Evolutionary conservation across 2,113 vertebrate genomes (phyloP).

Genomic region (Pongo abelii): DNA sequence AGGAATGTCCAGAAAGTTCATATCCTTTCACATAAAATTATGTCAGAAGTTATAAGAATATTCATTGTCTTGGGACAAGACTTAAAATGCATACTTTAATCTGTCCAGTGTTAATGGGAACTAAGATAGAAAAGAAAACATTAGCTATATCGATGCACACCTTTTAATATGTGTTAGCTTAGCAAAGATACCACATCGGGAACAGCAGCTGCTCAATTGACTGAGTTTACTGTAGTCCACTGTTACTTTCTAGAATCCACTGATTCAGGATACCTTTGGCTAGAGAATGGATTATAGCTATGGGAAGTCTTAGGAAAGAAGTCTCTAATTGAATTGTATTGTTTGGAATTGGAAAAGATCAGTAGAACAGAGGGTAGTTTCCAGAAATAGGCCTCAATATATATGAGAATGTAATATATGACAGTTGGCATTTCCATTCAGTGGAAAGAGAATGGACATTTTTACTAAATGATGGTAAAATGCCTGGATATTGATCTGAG

Average conservation of each 20-base stretch:
- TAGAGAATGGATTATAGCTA: background rate
- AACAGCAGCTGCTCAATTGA: background rate
- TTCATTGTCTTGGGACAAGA: background rate
- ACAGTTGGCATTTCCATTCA: background rate
- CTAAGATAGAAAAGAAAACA: background rate
- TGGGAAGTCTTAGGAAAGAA: background rate
- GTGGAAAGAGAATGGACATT: background rate
- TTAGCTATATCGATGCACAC: background rate
- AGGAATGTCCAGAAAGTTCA: background rate
- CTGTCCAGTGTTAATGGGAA: background rate
- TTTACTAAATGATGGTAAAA: constrained; percentile 11
- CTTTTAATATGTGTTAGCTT: background rate
- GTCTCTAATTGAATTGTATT: background rate
- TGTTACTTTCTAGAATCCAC: background rate
- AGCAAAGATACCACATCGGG: background rate
- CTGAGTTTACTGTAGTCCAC: background rate
- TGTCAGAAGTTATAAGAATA: background rate
- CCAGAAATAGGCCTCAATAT: background rate
- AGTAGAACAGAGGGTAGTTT: background rate
- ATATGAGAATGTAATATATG: background rate
- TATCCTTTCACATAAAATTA: background rate
- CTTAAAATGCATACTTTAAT: background rate
- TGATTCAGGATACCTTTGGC: background rate
- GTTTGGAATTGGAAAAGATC: background rate
- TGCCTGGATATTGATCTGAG: background rate